These are phyloP conservation scores for Mesodorylaimus sp. DNA, from an alignment of 2,888 invertebrate species.

Conservation along the genomic window DNA sequence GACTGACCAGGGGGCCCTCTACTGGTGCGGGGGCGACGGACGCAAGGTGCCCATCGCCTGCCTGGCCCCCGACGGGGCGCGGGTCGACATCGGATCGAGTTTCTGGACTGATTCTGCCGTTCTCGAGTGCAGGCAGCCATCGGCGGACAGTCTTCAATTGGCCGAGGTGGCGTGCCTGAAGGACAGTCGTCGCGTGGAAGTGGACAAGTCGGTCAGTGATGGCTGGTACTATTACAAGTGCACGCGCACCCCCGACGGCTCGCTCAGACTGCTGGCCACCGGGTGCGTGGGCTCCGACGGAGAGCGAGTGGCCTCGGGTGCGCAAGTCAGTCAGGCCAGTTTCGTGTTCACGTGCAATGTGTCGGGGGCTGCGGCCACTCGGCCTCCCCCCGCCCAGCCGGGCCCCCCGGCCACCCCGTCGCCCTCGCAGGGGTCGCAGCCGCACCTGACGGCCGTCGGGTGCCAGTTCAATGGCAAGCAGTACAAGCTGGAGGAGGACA, in stretches of 20 bases:
- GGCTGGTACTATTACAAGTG: neutral
- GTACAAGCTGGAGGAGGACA: neutral
- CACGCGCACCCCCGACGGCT: neutral
- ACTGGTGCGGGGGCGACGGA: too few species aligned
- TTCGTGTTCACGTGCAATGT: neutral
- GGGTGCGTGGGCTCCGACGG: neutral
- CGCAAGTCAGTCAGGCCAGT: neutral
- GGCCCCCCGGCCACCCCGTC: neutral
- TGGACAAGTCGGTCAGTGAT: neutral
- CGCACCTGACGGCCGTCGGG: neutral
- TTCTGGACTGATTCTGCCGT: neutral
- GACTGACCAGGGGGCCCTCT: too few species aligned
- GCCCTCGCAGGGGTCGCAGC: neutral
- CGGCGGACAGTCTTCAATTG: neutral
- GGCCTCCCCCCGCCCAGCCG: neutral
- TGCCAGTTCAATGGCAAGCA: neutral
- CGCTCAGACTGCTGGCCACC: neutral
- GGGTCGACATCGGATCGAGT: neutral
- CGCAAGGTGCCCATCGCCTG: constrained; percentile 1
- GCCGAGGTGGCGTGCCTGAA: neutral
- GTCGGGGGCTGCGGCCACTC: too few species aligned
- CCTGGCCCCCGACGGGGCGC: neutral
- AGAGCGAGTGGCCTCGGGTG: neutral
- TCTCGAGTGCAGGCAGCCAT: neutral
- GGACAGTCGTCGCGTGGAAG: neutral